phyloP scores from a whole-genome alignment of 2,113 vertebrate genomes.

The Martes martes region DNA sequence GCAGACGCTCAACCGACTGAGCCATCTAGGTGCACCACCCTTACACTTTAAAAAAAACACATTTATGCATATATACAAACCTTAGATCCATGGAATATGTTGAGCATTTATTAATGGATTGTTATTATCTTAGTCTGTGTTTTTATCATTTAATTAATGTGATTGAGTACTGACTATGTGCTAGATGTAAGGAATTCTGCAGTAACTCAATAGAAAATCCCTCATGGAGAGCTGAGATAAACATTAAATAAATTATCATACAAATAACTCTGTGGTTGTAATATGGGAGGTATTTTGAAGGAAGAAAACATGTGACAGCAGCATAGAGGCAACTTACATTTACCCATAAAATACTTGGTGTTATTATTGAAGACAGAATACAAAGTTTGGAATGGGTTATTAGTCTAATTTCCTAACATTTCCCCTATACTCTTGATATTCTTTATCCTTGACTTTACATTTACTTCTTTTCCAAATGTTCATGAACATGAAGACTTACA shows the following conservation, averaged over 20 bases:
- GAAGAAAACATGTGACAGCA: not conserved
- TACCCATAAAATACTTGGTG: not conserved
- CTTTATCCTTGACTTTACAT: not conserved
- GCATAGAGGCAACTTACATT: not conserved
- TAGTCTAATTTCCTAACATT: not conserved
- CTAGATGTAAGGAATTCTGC: not conserved
- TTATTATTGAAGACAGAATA: not conserved
- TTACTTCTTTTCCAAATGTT: slow-evolving; percentile 5
- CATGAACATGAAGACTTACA: not conserved
- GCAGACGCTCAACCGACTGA: too few relatives aligned
- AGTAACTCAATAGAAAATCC: not conserved
- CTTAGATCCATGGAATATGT: not conserved
- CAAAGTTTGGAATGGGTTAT: not conserved
- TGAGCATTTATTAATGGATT: not conserved
- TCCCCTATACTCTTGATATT: not conserved
- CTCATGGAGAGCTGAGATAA: not conserved
- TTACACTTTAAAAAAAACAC: not conserved
- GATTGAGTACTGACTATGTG: not conserved
- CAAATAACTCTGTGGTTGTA: not conserved
- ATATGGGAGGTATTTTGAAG: not conserved
- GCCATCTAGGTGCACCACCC: not conserved
- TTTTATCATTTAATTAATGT: not conserved
- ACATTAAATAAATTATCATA: not conserved
- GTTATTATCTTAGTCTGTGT: not conserved
- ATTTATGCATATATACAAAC: not conserved